Percentiles rank a stretch among this genome's conserved stretches.
phyloP scores from a whole-genome alignment of 2,888 invertebrate genomes.

The Xylota sylvarum region DNA sequence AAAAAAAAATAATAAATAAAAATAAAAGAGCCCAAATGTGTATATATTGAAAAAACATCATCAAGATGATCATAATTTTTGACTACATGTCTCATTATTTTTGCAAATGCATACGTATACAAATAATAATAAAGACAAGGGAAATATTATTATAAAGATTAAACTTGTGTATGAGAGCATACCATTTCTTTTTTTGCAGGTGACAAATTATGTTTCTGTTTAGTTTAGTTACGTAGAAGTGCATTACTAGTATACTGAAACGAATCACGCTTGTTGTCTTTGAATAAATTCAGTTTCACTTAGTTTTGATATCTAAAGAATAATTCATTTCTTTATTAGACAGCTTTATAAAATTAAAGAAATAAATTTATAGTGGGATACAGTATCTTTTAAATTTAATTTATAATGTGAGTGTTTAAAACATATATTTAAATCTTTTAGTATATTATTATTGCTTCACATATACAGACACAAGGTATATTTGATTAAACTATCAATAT shows the following conservation, averaged over 20 bases:
- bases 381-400: background rate
- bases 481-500: background rate
- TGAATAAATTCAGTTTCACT: constrained; percentile 8
- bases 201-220: constrained; percentile 65
- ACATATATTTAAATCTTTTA: background rate
- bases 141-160: constrained; percentile 31
- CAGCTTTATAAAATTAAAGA: background rate
- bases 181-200: constrained; percentile 30
- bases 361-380: background rate
- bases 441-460: background rate
- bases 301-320: background rate
- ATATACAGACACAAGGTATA: background rate
- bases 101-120: constrained; percentile 19
- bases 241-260: constrained; percentile 51
- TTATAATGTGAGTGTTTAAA: constrained; percentile 19
- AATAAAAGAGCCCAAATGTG: background rate
- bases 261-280: constrained; percentile 32
- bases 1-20: too few species aligned
- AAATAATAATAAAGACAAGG: constrained; percentile 32
- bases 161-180: constrained; percentile 30
- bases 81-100: constrained; percentile 46
- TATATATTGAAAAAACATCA: constrained; percentile 41
- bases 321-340: background rate
- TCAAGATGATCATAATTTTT: constrained; percentile 37
- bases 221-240: constrained; percentile 60